Conservation (phyloP, 2,113 vertebrate species). For the Stercorarius parasiticus region DNA sequence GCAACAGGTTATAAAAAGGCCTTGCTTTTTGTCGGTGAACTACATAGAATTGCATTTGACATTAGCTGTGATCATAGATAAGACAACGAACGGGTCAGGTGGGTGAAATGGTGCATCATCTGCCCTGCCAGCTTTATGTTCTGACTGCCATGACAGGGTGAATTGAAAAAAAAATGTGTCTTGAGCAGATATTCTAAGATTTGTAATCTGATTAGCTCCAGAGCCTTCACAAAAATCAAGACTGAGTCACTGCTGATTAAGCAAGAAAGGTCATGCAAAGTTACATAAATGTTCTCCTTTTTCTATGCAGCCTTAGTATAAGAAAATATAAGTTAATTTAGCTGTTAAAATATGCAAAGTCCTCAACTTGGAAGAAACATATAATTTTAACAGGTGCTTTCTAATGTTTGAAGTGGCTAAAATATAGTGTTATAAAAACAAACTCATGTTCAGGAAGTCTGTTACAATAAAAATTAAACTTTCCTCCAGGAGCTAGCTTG, state of each 20-base stretch:
- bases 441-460: not conserved
- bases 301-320: not conserved
- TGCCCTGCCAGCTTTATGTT: not conserved
- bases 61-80: not conserved
- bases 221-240: not conserved
- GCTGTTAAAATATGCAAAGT: conserved; percentile 18
- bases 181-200: not conserved
- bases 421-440: not conserved
- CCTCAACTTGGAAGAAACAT: not conserved
- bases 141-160: not conserved
- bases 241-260: conserved; percentile 16
- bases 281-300: not conserved
- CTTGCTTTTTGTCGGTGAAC: not conserved
- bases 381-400: not conserved
- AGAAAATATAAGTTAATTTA: conserved; percentile 9
- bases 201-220: not conserved
- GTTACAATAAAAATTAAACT: not conserved
- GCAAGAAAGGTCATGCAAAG: not conserved
- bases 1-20: not conserved
- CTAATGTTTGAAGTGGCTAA: conserved; percentile 7
- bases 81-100: not conserved
- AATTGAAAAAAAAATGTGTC: not conserved
- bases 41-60: not conserved
- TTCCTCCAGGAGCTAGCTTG: not conserved
- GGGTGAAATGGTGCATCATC: not conserved